Conservation (phyloP, 2,113 vertebrate species). For the Xenus cinereus region DNA sequence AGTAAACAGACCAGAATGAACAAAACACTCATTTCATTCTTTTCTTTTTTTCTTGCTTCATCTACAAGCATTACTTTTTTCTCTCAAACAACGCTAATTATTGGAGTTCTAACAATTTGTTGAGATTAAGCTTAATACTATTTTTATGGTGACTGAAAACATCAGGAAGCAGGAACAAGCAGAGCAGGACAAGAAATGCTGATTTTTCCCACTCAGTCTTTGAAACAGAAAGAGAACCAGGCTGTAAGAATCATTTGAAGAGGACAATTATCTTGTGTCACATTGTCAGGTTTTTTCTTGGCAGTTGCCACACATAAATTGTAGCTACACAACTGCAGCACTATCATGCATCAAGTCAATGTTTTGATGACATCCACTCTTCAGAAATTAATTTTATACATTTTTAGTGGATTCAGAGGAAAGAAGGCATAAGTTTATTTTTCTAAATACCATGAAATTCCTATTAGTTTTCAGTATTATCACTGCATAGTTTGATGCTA, state of each 20-base stretch:
- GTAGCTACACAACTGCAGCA: neutral
- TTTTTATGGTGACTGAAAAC: neutral
- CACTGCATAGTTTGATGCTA: neutral
- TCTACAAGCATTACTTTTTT: neutral
- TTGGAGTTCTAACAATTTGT: neutral
- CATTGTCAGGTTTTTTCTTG: accelerated
- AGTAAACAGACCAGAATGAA: neutral
- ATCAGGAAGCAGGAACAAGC: neutral
- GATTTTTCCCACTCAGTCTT: neutral
- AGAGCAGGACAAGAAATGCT: neutral
- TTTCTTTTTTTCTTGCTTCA: neutral
- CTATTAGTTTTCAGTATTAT: neutral
- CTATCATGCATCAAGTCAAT: neutral
- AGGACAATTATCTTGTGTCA: neutral
- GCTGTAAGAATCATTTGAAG: neutral
- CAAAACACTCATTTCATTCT: neutral
- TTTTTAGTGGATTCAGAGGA: neutral
- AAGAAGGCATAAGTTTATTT: neutral
- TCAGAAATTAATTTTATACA: neutral
- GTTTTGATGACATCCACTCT: neutral
- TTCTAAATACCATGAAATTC: neutral
- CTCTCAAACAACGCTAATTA: neutral
- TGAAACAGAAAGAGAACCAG: neutral
- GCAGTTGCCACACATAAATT: neutral
- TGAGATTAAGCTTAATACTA: neutral